phyloP scores from a whole-genome alignment of 2,797 vertebrate genomes.

The Poeciliopsis gracilis region DNA sequence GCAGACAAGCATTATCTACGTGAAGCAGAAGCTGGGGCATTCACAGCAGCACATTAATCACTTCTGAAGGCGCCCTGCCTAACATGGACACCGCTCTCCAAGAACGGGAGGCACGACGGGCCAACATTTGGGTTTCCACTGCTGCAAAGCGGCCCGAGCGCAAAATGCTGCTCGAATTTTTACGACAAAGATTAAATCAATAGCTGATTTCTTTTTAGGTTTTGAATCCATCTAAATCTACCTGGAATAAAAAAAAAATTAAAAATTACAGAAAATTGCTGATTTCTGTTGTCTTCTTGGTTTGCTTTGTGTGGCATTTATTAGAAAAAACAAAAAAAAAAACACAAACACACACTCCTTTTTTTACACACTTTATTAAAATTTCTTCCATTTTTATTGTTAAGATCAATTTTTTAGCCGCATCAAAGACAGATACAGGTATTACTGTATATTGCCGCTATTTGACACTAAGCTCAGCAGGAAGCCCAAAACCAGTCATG shows the following conservation, averaged over 20 bases:
- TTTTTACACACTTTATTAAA: background rate
- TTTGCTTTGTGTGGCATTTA: background rate
- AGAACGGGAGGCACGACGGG: conserved; percentile 13
- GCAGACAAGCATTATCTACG: conserved; percentile 68
- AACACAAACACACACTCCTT: background rate
- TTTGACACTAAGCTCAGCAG: background rate
- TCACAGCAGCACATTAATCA: conserved; percentile 80
- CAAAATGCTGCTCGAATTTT: background rate
- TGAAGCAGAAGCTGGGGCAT: conserved; percentile 64
- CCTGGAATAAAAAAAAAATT: too few relatives aligned
- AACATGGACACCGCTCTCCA: conserved; percentile 75
- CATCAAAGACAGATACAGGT: background rate
- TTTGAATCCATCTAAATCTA: background rate
- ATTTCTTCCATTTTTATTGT: background rate
- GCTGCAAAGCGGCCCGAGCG: background rate
- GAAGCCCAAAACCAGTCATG: background rate
- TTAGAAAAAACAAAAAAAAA: background rate
- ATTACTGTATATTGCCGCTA: background rate
- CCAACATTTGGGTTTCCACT: background rate
- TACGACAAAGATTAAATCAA: background rate
- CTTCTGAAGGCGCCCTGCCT: conserved; percentile 48
- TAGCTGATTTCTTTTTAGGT: background rate
- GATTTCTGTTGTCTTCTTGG: background rate
- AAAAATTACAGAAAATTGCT: background rate
- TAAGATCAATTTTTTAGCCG: background rate